Evolutionary conservation across 2,888 invertebrate species (phyloP), one percentile per base, ranked within the genome.

Genomic region (Eledona agricola): DNA sequence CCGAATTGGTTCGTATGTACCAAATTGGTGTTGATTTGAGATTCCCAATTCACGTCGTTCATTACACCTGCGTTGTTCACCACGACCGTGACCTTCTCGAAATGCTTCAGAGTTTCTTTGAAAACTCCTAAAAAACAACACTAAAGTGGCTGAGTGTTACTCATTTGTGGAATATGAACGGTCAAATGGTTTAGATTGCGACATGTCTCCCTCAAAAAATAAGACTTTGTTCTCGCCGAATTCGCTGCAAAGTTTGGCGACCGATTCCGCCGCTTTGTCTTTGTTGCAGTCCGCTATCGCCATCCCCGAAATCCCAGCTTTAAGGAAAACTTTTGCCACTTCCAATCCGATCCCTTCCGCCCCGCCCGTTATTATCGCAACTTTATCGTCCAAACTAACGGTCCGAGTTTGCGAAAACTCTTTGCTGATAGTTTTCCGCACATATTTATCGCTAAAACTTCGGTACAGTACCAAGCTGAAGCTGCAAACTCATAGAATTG

Each of bases 1-100:
- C 13, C 3, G 16, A 64, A 29, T 10, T 55, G 22, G 43, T 59
- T 56, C 13, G 57, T 56, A 34, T 11, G 54, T 59, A 71, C 70
- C 57, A 76, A 60, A 56, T 77, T 76, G 2, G 71, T 71, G 12
- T 65, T 85, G 15, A 89, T 83, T 73, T 88, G 62, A 4, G 85
- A 77, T 69, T 89, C 87, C 88, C 89, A 89, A 67, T 86, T 84
- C 60, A 85, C 78, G 67, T 89, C 88, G 72, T 88, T 87, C 83
- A 88, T 85, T 26, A 89, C 84, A 1, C 89, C 90, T 2, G 90
- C 90, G 71, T 89, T 90, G 75, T 90, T 90, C 6, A 83, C 74
- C 1, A 83, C 77, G 37, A 84, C 79, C 55, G 83, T 81, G 17
- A 82, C 57, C 1, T 75, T 72, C 1, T 81, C 80, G 37, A 77